Percentiles rank a stretch among this genome's conserved stretches.
Conservation (phyloP, 2,888 invertebrate species). For the Lycaena phlaeas region DNA sequence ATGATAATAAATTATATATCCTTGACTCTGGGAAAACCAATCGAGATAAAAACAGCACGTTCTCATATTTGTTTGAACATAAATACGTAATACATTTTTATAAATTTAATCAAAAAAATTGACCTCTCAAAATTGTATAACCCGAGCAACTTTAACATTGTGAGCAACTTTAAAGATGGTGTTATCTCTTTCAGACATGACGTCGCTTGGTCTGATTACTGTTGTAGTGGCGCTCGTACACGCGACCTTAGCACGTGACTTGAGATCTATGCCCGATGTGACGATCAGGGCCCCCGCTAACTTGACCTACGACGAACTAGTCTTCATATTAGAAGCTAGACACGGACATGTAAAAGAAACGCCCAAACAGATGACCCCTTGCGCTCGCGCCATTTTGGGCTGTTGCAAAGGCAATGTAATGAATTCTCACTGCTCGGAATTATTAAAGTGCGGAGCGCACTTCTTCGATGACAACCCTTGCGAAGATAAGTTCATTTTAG, state of each 20-base stretch:
- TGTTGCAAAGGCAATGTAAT: slow-evolving; percentile 76
- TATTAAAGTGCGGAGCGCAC: slow-evolving; percentile 78
- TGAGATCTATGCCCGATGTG: slow-evolving; percentile 27
- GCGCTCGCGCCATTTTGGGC: slow-evolving; percentile 82
- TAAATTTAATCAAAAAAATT: no score
- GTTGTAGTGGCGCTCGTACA: slow-evolving; percentile 27
- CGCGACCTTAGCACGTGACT: slow-evolving; percentile 31
- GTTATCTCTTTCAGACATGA: slow-evolving; percentile 35
- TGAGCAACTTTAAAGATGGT: no score
- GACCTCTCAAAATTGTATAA: no score
- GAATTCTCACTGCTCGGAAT: slow-evolving; percentile 78
- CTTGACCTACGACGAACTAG: slow-evolving; percentile 41
- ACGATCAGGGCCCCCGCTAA: slow-evolving; percentile 41
- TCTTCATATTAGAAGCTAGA: slow-evolving; percentile 37
- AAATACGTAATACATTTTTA: no score
- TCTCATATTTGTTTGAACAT: no score
- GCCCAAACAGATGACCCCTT: slow-evolving; percentile 64
- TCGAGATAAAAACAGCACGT: no score
- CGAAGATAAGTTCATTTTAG: slow-evolving; percentile 69
- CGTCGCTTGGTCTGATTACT: slow-evolving; percentile 23
- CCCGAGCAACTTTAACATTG: no score
- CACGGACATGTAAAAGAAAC: slow-evolving; percentile 25
- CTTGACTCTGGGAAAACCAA: no score
- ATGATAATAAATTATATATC: no score
- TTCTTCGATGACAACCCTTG: slow-evolving; percentile 86